These are phyloP conservation scores for Intellagama lesueurii DNA, from an alignment of 2,797 vertebrate genomes.

Conservation along the genomic window DNA sequence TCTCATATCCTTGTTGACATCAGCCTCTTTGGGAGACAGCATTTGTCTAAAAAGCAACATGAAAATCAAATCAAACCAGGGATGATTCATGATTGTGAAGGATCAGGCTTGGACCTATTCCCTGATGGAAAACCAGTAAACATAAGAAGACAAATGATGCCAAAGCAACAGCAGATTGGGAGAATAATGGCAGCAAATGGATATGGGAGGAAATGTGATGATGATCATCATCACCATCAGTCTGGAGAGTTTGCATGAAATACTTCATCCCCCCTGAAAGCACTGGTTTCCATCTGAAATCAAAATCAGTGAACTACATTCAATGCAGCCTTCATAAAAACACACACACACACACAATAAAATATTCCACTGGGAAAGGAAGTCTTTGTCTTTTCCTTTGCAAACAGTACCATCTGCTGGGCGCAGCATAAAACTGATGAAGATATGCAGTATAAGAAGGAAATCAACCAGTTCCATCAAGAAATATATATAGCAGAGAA, in stretches of 20 bases:
- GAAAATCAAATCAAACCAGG: background rate
- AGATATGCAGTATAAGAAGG: background rate
- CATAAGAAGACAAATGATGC: background rate
- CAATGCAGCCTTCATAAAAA: background rate
- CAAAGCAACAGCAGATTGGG: background rate
- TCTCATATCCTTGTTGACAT: background rate
- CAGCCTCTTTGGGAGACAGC: background rate
- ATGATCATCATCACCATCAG: background rate
- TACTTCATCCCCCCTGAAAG: no score
- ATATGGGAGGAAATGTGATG: no score
- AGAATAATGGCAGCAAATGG: background rate
- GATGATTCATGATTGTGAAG: background rate
- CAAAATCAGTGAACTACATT: background rate
- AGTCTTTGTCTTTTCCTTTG: conserved; percentile 22
- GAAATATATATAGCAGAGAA: background rate
- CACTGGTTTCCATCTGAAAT: background rate
- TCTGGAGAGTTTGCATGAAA: background rate
- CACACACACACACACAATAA: background rate
- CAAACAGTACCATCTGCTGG: conserved; percentile 66
- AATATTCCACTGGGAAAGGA: background rate
- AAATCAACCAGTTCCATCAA: background rate
- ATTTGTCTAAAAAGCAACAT: background rate
- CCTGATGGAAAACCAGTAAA: background rate
- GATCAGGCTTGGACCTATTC: background rate
- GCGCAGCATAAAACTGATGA: background rate